phyloP scores from a whole-genome alignment of 2,888 invertebrate genomes.

The Myopa tessellatipennis region DNA sequence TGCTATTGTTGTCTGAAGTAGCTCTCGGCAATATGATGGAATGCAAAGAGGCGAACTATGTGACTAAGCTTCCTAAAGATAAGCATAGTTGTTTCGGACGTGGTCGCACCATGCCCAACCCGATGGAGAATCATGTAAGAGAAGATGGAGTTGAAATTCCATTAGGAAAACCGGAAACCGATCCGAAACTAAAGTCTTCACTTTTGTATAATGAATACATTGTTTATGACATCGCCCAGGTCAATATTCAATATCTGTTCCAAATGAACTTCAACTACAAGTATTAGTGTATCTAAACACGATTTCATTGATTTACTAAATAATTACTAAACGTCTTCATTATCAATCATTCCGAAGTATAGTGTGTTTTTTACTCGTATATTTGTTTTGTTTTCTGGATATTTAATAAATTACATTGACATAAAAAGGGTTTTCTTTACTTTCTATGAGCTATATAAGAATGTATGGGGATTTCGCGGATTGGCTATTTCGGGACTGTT shows the following conservation, averaged over 20 bases:
- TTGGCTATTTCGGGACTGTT: too few species aligned
- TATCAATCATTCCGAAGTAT: too few species aligned
- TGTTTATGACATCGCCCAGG: conserved; percentile 96
- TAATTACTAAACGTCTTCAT: too few species aligned
- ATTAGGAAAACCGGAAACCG: conserved; percentile 74
- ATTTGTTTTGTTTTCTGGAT: too few species aligned
- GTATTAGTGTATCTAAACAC: conserved; percentile 55
- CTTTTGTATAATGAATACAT: conserved; percentile 96
- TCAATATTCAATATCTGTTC: conserved; percentile 89
- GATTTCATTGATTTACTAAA: too few species aligned
- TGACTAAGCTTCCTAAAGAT: conserved; percentile 82
- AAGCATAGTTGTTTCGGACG: conserved; percentile 90
- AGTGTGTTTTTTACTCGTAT: too few species aligned
- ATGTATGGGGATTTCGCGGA: too few species aligned
- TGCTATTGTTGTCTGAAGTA: conserved; percentile 93
- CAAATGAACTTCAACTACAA: conserved; percentile 88
- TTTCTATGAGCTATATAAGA: too few species aligned
- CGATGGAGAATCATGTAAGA: conserved; percentile 70
- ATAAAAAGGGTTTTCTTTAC: too few species aligned
- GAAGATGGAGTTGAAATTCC: conserved; percentile 83
- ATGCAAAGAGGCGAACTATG: conserved; percentile 76
- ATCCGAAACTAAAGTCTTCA: conserved; percentile 66
- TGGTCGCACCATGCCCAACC: conserved; percentile 88
- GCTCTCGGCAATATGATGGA: conserved; percentile 94
- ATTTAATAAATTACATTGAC: too few species aligned